Evolutionary conservation across 2,797 vertebrate genomes (phyloP), one percentile per base, ranked within the genome.

Genomic region (Adelosebastes latens): DNA sequence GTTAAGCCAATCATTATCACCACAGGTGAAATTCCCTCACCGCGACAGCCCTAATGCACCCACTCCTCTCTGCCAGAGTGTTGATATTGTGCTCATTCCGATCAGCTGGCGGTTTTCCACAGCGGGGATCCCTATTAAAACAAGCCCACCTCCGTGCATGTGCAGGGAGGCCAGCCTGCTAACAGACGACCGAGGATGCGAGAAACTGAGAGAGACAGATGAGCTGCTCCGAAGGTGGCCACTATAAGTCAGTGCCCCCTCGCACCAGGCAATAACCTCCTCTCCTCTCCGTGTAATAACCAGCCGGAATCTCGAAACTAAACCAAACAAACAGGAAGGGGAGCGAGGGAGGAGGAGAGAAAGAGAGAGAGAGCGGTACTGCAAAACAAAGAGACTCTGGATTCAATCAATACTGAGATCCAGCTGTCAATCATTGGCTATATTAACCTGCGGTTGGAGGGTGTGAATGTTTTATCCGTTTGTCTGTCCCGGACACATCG

Each of bases 261-360:
- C 68, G 52, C 84, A 79, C 85, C 83, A 92, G 89, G 94, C 93
- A 95, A 95, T 95, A 95, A 95, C 93, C 86, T 86, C 67, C 80
- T 73, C 84, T 89, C 77, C 81, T 83, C 83, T 78, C 75, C 4
- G 79, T 90, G 94, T 93, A 95, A 96, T 95, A 95, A 95, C 90
- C 91, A 89, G 86, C 77, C 86, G 81, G 88, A 85, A 91, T 91
- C 89, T 91, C 82, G 88, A 92, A 94, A 91, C 80, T 72, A 88
- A 90, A 87, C 72, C 88, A 94, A 93, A 92, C 90, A 94, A 92
- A 93, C 90, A 95, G 79, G 31, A 81, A 78, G 53, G 80, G 31
- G 69, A 85, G 75, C 13, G 78, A 75, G 66, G 46, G 68, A 68
- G 64, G 29, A 73, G 61, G 61, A 46, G 20, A 77, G 56, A 70